Percentiles rank a stretch among this genome's conserved stretches.
phyloP scores from a whole-genome alignment of 1,140 invertebrate species.

The Cheumatopsyche charites region DNA sequence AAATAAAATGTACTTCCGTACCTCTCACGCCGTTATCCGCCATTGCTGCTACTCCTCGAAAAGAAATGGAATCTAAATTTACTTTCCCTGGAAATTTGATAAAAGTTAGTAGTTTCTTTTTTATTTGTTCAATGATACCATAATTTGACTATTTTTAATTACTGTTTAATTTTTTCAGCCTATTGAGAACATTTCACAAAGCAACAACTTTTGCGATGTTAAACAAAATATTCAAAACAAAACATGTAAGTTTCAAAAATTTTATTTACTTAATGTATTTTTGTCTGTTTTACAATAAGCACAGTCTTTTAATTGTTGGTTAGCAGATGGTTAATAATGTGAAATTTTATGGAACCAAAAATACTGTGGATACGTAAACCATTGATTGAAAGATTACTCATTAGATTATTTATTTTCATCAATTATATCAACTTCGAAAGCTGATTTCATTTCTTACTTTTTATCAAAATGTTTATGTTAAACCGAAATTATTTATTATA shows the following conservation, averaged over 20 bases:
- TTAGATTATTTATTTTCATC: no score
- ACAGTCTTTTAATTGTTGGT: no score
- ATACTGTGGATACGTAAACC: no score
- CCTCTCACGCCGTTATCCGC: conserved; percentile 62
- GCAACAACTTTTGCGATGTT: neutral
- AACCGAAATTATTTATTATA: no score
- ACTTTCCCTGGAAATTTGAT: conserved; percentile 63
- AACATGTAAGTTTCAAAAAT: conserved; percentile 3
- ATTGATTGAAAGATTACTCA: no score
- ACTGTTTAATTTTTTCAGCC: conserved; percentile 5
- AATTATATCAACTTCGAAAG: no score
- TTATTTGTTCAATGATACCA: neutral
- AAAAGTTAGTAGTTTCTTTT: conserved; percentile 60
- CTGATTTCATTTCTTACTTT: no score
- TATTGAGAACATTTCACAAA: neutral
- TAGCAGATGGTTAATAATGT: no score
- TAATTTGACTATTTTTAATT: neutral
- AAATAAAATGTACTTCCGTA: conserved; percentile 65
- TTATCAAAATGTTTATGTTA: no score
- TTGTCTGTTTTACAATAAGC: no score
- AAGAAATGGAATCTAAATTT: conserved; percentile 65
- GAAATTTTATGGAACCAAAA: no score
- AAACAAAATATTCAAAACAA: conserved; percentile 1
- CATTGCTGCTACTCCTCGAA: conserved; percentile 68
- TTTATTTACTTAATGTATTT: no score